phyloP scores from a whole-genome alignment of 2,113 vertebrate genomes.

The Petrocephalus zakoni region DNA sequence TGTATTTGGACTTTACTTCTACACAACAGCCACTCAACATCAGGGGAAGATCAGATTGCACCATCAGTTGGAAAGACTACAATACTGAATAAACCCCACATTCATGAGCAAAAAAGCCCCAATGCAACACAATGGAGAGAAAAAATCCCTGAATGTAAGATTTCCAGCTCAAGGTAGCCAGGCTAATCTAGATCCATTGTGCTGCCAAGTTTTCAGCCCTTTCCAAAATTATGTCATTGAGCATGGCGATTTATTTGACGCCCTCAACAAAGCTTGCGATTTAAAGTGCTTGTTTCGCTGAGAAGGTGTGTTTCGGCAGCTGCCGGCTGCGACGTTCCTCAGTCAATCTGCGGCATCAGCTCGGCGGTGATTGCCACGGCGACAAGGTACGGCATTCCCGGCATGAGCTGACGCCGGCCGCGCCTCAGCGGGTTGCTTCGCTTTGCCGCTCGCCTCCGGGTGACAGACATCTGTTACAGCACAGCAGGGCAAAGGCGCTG shows the following conservation, averaged over 20 bases:
- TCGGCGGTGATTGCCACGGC: background rate
- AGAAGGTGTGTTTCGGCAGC: background rate
- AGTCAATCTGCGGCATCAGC: background rate
- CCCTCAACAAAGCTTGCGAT: background rate
- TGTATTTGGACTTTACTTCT: background rate
- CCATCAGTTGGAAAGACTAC: background rate
- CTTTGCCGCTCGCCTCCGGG: background rate
- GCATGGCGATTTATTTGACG: background rate
- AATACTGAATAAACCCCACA: background rate
- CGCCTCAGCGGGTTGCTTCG: background rate
- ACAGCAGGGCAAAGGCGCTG: background rate
- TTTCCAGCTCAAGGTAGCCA: background rate
- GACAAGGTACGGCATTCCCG: background rate
- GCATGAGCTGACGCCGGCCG: background rate
- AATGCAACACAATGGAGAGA: background rate
- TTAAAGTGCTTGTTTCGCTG: background rate
- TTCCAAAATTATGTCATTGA: background rate
- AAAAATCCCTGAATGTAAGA: background rate
- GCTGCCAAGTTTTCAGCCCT: background rate
- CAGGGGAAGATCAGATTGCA: background rate
- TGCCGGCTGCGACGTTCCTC: background rate
- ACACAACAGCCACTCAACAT: background rate
- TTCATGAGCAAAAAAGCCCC: background rate
- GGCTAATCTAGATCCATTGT: background rate
- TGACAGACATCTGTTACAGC: background rate